Conservation (phyloP, 2,888 invertebrate species). For the Dryadula phaetusa region DNA sequence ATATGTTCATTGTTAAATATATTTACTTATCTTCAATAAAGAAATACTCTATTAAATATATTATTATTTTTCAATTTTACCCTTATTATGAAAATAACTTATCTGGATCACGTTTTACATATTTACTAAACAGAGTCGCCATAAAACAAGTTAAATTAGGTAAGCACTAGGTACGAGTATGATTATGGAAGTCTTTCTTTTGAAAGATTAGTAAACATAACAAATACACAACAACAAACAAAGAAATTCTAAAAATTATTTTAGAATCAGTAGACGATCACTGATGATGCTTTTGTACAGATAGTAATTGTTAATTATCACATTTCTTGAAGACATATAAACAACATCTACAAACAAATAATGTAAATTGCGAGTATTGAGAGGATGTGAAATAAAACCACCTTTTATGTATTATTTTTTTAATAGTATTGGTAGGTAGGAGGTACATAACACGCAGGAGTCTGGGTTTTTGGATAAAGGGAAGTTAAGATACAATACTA, state of each 20-base stretch:
- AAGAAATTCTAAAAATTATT: no score
- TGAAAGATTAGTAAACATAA: no score
- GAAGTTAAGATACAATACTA: constrained; percentile 85
- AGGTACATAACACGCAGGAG: constrained; percentile 85
- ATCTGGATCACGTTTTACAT: neutral
- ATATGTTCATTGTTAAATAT: constrained; percentile 1
- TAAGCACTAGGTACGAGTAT: no score
- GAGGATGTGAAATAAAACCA: constrained; percentile 54
- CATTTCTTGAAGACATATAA: neutral
- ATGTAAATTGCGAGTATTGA: neutral
- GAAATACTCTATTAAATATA: neutral
- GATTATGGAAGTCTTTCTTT: no score
- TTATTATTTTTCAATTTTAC: neutral
- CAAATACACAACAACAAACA: no score
- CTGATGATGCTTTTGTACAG: no score
- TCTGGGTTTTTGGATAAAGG: constrained; percentile 83
- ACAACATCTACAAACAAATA: no score
- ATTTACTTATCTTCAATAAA: constrained; percentile 13
- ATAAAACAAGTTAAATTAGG: no score
- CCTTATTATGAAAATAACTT: neutral
- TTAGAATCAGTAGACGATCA: no score
- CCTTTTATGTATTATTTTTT: constrained; percentile 82
- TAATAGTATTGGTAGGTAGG: constrained; percentile 86
- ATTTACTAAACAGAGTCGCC: no score
- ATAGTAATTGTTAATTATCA: neutral